Evolutionary conservation across 1,140 invertebrate species (phyloP).

Genomic region (Drosophila neocordata): DNA sequence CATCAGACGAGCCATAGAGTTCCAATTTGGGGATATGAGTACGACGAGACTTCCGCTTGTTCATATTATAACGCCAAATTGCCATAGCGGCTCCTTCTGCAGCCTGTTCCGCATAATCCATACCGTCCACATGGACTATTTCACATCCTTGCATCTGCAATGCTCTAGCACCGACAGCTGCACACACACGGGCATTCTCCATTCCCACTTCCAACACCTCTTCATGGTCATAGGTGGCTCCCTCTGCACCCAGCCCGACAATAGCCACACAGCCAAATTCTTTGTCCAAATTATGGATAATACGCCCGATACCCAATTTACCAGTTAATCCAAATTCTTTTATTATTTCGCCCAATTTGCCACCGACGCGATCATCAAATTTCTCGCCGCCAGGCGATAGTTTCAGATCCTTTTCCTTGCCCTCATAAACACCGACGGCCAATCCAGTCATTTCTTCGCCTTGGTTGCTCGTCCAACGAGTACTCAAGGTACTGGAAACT

Average conservation of each 20-base stretch:
- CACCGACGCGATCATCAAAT: slow-evolving; percentile 67
- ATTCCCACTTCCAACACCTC: slow-evolving; percentile 88
- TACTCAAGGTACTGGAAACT: background rate
- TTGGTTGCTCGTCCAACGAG: too few species aligned
- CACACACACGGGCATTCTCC: slow-evolving; percentile 82
- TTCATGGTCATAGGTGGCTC: slow-evolving; percentile 84
- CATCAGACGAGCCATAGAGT: slow-evolving; percentile 82
- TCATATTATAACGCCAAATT: slow-evolving; percentile 87
- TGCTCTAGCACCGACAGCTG: slow-evolving; percentile 84
- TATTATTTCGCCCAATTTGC: slow-evolving; percentile 66
- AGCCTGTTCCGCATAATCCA: slow-evolving; percentile 89
- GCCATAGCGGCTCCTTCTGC: slow-evolving; percentile 88
- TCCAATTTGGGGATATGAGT: slow-evolving; percentile 83
- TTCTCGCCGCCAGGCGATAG: slow-evolving; percentile 61
- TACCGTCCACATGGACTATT: slow-evolving; percentile 87
- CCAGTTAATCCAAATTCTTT: slow-evolving; percentile 57
- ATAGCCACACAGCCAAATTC: slow-evolving; percentile 86
- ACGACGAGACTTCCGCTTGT: slow-evolving; percentile 84
- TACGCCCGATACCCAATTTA: slow-evolving; percentile 83
- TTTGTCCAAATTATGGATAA: slow-evolving; percentile 86
- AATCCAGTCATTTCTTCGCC: slow-evolving; percentile 37
- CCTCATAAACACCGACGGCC: slow-evolving; percentile 47
- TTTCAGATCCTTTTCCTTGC: slow-evolving; percentile 85
- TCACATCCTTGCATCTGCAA: slow-evolving; percentile 85
- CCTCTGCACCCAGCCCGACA: slow-evolving; percentile 87